phyloP scores from a whole-genome alignment of 2,113 vertebrate species.

The Corydoras maculifer region DNA sequence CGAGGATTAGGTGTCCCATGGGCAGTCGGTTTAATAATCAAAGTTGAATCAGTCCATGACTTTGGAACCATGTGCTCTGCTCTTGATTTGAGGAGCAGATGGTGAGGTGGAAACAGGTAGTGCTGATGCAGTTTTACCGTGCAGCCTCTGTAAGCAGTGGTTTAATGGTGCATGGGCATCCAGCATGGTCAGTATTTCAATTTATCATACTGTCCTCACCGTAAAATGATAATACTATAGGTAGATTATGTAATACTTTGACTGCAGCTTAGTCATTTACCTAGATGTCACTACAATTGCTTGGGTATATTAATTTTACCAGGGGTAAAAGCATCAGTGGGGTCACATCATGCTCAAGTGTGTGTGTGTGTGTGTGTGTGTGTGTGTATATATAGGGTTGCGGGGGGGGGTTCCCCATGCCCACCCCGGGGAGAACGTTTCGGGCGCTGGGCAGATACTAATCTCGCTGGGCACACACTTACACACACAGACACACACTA shows the following conservation, averaged over 20 bases:
- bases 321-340: too few species aligned
- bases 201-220: background rate
- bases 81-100: background rate
- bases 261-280: background rate
- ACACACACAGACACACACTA: too few species aligned
- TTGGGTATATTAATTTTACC: too few species aligned
- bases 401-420: too few species aligned
- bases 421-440: too few species aligned
- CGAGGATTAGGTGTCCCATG: slow-evolving; percentile 11
- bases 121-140: background rate
- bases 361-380: too few species aligned
- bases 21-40: slow-evolving; percentile 8
- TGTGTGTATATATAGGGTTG: too few species aligned
- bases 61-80: background rate
- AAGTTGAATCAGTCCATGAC: background rate
- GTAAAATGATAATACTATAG: background rate
- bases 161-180: background rate
- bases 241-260: background rate
- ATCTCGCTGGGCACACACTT: too few species aligned
- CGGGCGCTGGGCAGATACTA: too few species aligned
- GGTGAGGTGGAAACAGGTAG: background rate
- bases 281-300: too few species aligned
- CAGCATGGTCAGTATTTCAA: background rate
- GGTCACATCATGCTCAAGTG: too few species aligned
- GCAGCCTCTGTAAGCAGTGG: background rate